Evolutionary conservation across 2,797 vertebrate genomes (phyloP), one percentile per base, ranked within the genome.

Genomic region (Ceryle rudis): DNA sequence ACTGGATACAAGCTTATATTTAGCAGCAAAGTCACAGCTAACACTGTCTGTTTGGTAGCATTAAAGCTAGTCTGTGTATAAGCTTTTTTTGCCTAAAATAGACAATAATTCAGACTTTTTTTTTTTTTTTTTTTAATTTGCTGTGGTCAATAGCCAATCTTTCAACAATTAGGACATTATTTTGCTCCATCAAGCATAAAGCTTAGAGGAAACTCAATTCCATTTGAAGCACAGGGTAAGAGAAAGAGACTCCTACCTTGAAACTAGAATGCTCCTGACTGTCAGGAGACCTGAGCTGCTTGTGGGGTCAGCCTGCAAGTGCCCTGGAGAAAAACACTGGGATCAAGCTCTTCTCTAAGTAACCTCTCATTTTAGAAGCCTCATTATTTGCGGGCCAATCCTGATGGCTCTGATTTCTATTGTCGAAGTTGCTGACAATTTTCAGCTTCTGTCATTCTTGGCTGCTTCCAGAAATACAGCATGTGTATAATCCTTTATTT

Each of bases 131-230:
- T 60, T 73, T n/a, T 1, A 58, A 46, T 6, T 54, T 77, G 11
- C 60, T 77, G 2, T 64, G 62, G 66, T 37, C 39, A 90, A 52
- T 70, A 93, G 66, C 87, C 87, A 77, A 6, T 61, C 64, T 80
- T 89, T 66, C 70, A 86, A 77, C 64, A 90, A 64, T 67, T 80
- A 84, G 55, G 25, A 75, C 31, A 31, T 93, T 93, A 61, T 91
- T 94, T 91, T 0, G 0, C 55, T 93, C 80, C 55, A 35, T 71
- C 66, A 77, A 86, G 70, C 41, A 14, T 81, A 75, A 93, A 86
- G 12, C 42, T 91, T 72, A 60, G 54, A 95, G 58, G 61, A 93
- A 91, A 84, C 31, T 79, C 70, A 44, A 74, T 93, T 96, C 73
- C 41, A 31, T 74, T 73, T 86, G 52, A 90, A 89, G 44, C 22